Evolutionary conservation across 2,797 vertebrate genomes (phyloP).

Genomic region (Sternotherus odoratus): DNA sequence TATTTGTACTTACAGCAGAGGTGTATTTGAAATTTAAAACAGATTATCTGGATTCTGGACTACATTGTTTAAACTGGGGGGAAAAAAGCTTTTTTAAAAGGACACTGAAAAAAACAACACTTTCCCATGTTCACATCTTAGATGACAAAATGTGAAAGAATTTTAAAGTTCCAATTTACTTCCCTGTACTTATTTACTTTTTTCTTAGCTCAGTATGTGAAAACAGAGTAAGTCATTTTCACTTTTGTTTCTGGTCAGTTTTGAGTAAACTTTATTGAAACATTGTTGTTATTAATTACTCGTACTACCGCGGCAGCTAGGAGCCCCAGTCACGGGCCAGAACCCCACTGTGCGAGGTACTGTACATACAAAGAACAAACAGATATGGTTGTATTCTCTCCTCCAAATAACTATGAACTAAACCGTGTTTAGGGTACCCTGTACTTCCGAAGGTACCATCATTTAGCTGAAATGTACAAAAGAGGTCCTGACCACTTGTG

Average conservation of each 20-base stretch:
- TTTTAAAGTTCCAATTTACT: not conserved
- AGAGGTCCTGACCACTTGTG: not conserved
- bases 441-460: fast-evolving
- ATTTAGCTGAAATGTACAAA: fast-evolving
- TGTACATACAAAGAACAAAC: not conserved
- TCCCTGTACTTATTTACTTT: not conserved
- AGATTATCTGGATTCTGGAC: not conserved
- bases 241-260: not conserved
- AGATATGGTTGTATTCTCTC: not conserved
- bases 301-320: not conserved
- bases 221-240: not conserved
- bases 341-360: not conserved
- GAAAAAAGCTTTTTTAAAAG: not conserved
- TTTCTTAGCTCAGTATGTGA: not conserved
- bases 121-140: not conserved
- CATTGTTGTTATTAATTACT: not conserved
- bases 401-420: not conserved
- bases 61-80: not conserved
- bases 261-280: not conserved
- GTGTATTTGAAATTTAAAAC: conserved; percentile 57
- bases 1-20: not conserved
- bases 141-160: not conserved
- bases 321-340: not conserved
- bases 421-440: fast-evolving
- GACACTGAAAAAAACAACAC: not conserved